Base-by-base conservation (phyloP, 2,113 vertebrate species). In the Triplophysa rosa region DNA sequence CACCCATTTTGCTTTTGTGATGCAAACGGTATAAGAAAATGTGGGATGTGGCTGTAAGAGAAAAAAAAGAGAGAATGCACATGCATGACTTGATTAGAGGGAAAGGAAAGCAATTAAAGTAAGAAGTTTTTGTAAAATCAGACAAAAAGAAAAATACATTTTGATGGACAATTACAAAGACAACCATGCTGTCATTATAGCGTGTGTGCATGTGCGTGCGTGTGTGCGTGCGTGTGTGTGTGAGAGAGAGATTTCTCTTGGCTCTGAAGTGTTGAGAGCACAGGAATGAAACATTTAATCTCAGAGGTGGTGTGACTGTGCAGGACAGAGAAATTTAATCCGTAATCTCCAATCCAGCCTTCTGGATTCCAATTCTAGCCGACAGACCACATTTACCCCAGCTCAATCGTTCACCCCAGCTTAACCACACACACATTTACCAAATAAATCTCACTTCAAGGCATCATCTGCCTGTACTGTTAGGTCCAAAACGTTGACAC, bases 231-330 rank as follows among this genome's bases (percentile, higher is more conserved):
- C 2, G 2, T 12, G 42, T 70, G 52, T 54, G 14, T 49, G 13
- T 14, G 19, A 54, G 26, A 24, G 37, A 40, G n/a, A 21, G 42
- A 67, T 19, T 26, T 0, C 16, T 76, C 0, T 54, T 65, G 14
- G 40, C 82, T 82, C 81, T 84, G 82, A 86, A 88, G 84, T 85
- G 83, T 24, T 76, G 69, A 80, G 33, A 76, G 73, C 23, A 3
- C 37, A 47, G 33, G 83, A 68, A 83, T 74, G 84, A 85, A 65
- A 88, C 78, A 84, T 71, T 78, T 88, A 88, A 88, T 89, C 85
- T 85, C 86, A 29, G 79, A 72, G 79, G 63, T 78, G 40, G 47
- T 68, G 76, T 62, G 26, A 81, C 86, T 87, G 87, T 85, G 58
- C 78, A 63, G 37, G 68, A 40, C 40, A 86, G 26, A 87, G 77